Base-by-base conservation (phyloP, 2,888 invertebrate species). In the Bellardia bayeri region DNA sequence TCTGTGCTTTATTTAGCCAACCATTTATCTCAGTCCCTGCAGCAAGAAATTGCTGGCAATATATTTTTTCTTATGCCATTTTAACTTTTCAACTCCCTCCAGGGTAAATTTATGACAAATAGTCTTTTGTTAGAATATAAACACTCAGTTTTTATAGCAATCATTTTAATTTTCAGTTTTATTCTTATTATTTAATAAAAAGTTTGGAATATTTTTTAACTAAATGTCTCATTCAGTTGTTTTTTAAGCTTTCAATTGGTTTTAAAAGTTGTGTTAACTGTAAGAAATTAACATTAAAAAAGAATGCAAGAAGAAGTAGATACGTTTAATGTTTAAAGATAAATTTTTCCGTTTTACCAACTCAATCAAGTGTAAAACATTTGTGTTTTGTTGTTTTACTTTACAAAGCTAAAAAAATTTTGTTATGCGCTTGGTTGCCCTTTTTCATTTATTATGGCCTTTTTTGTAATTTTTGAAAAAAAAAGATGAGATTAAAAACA, bases 381-480 rank as follows among this genome's bases (percentile, higher is more conserved):
- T 85, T 63, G 45, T 45, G 61, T 80, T 80, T 61, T 11, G 69
- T 23, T 14, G 37, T 14, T 7, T 23, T 33, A 51, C 16, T 30
- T 83, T 33, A 14, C 16, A 54, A 58, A 76, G 37, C n/a, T 42
- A 63, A 7, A 78, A 1, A 64, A 76, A 68, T 37, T 61, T 16
- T 79, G 66, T 85, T 81, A 75, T 23, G 56, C 81, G 85, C 85
- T 76, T 85, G 63, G 40, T 61, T 85, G 85, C 80, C 40, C 61
- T 75, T 80, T 85, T 81, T 76, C 85, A 85, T 75, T 85, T 85
- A 81, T 85, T 84, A 72, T 79, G 23, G 37, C 54, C 11, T 78
- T 11, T 63, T 61, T 23, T 45, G 23, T 16, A 33, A 5, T 51
- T 61, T 40, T 30, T 1, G 2, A 51, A n/a, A 68, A 23, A n/a